Base-by-base conservation (phyloP, 1,140 invertebrate genomes). In the Heliconius nattereri region DNA sequence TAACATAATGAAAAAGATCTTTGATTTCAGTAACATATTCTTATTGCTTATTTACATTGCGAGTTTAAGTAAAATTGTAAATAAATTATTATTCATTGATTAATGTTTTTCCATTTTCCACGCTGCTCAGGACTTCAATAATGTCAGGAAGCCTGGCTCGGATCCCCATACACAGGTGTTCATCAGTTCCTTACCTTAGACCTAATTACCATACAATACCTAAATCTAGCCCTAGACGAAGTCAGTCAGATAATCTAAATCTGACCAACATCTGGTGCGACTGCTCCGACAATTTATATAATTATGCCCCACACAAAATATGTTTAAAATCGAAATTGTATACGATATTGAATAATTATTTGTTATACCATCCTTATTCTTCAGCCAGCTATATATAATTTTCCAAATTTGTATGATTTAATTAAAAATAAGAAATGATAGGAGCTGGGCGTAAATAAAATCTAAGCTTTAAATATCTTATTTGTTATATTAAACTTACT, bases 121-220 rank as follows among this genome's bases (percentile, higher is more conserved):
- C 86, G 92, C 92, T 78, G 87, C 89, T 35, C 89, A 95, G 94
- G 88, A 93, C 87, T n/a, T 94, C 94, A 26, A 91, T 94, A 79
- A 94, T 94, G 89, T 92, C 92, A 29, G 93, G 92, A 83, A 94
- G 92, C 80, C 86, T 95, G 81, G 91, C 94, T 29, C 81, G 93
- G 84, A 93, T 95, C 86, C 94, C 94, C 19, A 94, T 95, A 81
- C 94, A 95, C 94, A 95, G 94, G 94, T 95, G 91, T 87, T 84
- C 84, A 75, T 83, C 86, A 73, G 82, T 78, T 78, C 79, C 85
- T 82, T 82, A 76, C 71, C 66, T 87, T 79, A 84, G 77, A 78
- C 73, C 76, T 83, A 80, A 20, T 52, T 2, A 45, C 19, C 66
- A 71, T 23, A 72, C 37, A 71, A 16, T 77, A 29, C 23, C 74